Evolutionary conservation across 1,140 invertebrate species (phyloP), one percentile per base, ranked within the genome.

Genomic region (Drusus annulatus): DNA sequence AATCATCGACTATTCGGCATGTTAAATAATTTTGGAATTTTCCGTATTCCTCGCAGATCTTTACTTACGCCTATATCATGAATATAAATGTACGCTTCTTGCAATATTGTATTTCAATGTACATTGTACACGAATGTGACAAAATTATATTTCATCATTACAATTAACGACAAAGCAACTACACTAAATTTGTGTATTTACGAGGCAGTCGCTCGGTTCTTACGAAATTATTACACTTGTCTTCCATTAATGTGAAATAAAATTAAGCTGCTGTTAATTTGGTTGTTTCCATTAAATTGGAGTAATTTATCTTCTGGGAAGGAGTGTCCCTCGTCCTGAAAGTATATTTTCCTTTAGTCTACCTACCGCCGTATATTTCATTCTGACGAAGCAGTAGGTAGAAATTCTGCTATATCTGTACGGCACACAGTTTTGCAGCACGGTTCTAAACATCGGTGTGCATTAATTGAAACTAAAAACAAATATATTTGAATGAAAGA

Each of bases 331-430:
- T 23, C n/a, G 23, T 13, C 21, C n/a, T 10, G 17, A 19, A 60
- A 60, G 16, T 21, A 23, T 60, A 17, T 60, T 60, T 23, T 71
- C 50, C 50, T 79, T 69, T 71, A 45, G 60, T 17, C 36, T 23
- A n/a, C 77, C 10, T 21, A 54, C 21, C 8, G 36, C 36, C 36
- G 60, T 36, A 36, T 25, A 79, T 79, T 52, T 79, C 23, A 74
- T 73, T 75, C 62, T 79, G 69, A 62, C 2, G 69, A 17, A 45
- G 54, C 45, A 28, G n/a, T 65, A 78, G 15, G 60, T n/a, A 36
- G 62, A 10, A 74, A 74, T 56, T 74, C 51, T 28, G 50, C 3
- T 78, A 63, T 69, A 63, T 78, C 36, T 45, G n/a, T 19, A 36
- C 10, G 10, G 76, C 31, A 51, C 51, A 19, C 6, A 25, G 28